Base-by-base conservation (phyloP, 2,113 vertebrate species). In the Cygnus buccinator region DNA sequence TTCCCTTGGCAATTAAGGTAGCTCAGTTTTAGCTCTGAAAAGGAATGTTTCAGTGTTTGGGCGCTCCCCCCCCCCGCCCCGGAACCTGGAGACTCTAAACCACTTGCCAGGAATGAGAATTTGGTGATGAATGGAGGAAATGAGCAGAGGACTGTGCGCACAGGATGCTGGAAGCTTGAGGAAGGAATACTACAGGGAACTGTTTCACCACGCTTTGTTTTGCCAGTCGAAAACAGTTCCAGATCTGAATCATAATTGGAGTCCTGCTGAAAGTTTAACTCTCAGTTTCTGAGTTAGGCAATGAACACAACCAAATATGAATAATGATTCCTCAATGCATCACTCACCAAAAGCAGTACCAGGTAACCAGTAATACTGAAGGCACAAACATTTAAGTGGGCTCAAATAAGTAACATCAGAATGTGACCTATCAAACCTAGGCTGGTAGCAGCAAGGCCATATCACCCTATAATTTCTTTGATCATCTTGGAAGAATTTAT, bases 191-290 rank as follows among this genome's bases (percentile, higher is more conserved):
- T 82, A 35, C 67, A 74, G 68, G 37, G 75, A 96, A 85, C 13
- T 58, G 29, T 74, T 95, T 84, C 63, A 90, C 31, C 46, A 48
- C 50, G 20, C 58, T 95, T 91, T n/a, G 65, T 78, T 90, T 94
- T 91, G 63, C 74, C 90, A 91, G 93, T 95, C 74, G 87, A 93
- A 91, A 83, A 54, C 33, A 85, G 22, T 22, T 91, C 63, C 44
- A 85, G 55, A 84, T 85, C 46, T 66, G 81, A 95, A 93, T 96
- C 61, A 81, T 71, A 89, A 92, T 59, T 84, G 84, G 33, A 35
- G 22, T 93, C 25, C 66, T 73, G 31, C 14, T 94, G 81, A 83
- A 93, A 87, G 63, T 57, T 86, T 66, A 91, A 79, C 62, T 85
- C 58, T 62, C 46, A 9, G 15, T 74, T 89, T 93, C 83, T 71